phyloP scores from a whole-genome alignment of 37 sponge, comb jelly and placozoan genomes.

The Agelas oroides region DNA sequence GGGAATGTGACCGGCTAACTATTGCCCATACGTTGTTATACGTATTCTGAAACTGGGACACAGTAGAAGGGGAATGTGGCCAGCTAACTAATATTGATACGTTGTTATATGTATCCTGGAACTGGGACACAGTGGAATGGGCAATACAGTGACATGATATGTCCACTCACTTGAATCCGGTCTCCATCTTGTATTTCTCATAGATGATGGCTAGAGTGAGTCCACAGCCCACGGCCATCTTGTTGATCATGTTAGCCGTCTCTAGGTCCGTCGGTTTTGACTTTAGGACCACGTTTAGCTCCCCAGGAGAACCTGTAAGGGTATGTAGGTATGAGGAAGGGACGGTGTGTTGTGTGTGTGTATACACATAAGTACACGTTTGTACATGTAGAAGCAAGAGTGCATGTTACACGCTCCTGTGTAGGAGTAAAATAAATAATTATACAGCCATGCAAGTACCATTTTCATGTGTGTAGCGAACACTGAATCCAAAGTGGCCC shows the following conservation, averaged over 20 bases:
- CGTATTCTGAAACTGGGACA: too few species aligned
- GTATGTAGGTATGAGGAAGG: neutral
- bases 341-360: conserved; percentile 9
- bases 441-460: neutral
- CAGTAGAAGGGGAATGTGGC: too few species aligned
- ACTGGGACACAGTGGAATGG: neutral
- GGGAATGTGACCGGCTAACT: too few species aligned
- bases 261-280: conserved; percentile 73
- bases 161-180: conserved; percentile 69
- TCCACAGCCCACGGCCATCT: conserved; percentile 86
- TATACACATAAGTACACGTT: neutral
- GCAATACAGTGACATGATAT: neutral
- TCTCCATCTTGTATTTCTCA: conserved; percentile 64
- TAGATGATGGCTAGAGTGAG: conserved; percentile 59
- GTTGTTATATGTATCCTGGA: neutral
- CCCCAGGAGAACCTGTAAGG: neutral
- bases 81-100: too few species aligned
- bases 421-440: neutral
- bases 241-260: conserved; percentile 79
- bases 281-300: conserved; percentile 59
- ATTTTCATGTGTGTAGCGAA: conserved; percentile 29
- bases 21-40: too few species aligned
- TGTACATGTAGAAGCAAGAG: neutral
- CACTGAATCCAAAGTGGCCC: conserved; percentile 79
- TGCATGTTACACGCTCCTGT: neutral